Conservation (phyloP, 2,113 vertebrate species). For the Stigmatopora nigra region DNA sequence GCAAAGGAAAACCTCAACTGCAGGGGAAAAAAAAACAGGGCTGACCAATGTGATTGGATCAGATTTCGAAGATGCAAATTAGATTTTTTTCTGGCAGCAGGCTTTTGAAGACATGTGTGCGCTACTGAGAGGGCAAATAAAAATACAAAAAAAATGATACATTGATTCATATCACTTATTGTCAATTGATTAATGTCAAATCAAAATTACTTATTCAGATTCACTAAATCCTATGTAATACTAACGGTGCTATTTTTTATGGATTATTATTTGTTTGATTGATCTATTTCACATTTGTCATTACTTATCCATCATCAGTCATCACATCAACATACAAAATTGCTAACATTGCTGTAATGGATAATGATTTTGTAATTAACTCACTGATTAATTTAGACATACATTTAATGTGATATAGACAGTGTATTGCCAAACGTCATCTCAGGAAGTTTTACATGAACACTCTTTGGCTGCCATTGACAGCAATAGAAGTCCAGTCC, state of each 20-base stretch:
- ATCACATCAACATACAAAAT: not conserved
- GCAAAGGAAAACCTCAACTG: not conserved
- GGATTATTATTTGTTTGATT: not conserved
- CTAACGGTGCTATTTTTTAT: too few relatives aligned
- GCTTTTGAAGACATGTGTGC: not conserved
- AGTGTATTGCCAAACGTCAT: not conserved
- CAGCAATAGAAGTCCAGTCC: too few relatives aligned
- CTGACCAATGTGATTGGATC: too few relatives aligned
- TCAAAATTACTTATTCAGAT: not conserved
- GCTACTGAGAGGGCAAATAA: not conserved
- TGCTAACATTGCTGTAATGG: not conserved
- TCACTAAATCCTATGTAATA: too few relatives aligned
- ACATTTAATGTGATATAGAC: not conserved
- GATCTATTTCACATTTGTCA: not conserved
- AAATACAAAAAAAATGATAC: not conserved
- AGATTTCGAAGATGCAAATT: not conserved
- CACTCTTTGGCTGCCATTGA: too few relatives aligned
- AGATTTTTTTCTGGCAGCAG: not conserved
- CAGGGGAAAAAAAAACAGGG: not conserved
- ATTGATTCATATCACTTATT: not conserved
- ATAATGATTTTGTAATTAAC: not conserved
- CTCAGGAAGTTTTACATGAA: not conserved
- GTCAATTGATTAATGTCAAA: not conserved
- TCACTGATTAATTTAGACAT: not conserved
- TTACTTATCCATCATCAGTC: not conserved